Base-by-base conservation (phyloP, 2,888 invertebrate genomes). In the Aphrophora alni region DNA sequence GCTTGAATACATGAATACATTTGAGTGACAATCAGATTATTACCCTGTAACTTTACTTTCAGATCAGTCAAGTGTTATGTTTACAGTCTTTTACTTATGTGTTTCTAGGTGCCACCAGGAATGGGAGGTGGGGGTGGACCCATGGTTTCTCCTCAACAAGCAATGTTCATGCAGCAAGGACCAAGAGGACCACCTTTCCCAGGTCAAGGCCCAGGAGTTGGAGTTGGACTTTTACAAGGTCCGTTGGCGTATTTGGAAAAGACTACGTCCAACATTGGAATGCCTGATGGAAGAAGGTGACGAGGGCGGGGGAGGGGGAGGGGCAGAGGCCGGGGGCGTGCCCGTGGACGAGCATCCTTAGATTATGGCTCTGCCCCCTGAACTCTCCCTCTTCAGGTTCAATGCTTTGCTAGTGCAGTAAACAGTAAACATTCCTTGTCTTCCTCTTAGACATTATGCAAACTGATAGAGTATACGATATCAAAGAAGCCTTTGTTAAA, bases 251-350 rank as follows among this genome's bases (percentile, higher is more conserved):
- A 94, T 87, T 90, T 97, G 82, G 96, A 97, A 90, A 96, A 96
- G 90, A 96, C 96, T 84, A 95, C 96, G 86, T 95, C 95, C 89
- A 96, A 95, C 89, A 96, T 97, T 92, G 96, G 96, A 81, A 91
- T 96, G 91, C 93, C 94, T 77, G 95, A 95, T 88, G 93, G 95
- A 88, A 89, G 94, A 85, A 94, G 94, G 94, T 94, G 95, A 94
- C 94, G 94, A 91, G 94, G 94, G 91, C 93, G 94, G 90, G 94
- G 94, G 92, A 94, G 92, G 87, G 91, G 92, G 87, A 90, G 92
- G 88, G 91, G 92, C 88, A 90, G 95, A 91, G 94, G 94, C 86
- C 92, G 94, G 89, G 94, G 94, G 89, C 91, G 93, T 88, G 93
- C 92, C 90, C 92, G 94, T 91, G 94, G 94, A 88, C 93, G 94